Percentiles rank a stretch among this genome's conserved stretches.
These are phyloP conservation scores for Trematomus bernacchii DNA, from an alignment of 2,797 vertebrate genomes.

Conservation along the genomic window DNA sequence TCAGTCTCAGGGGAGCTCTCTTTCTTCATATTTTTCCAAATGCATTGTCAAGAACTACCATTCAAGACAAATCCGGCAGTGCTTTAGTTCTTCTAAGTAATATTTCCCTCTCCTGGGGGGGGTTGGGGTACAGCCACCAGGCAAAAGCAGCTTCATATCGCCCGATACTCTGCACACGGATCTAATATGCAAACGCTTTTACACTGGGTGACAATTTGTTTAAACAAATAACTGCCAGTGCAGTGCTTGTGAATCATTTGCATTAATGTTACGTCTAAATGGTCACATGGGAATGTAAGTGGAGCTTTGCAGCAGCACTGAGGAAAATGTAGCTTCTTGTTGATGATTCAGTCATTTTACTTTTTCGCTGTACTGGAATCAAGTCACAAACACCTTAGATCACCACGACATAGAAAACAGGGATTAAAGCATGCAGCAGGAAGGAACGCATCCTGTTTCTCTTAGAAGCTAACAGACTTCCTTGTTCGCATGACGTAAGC, in stretches of 20 bases:
- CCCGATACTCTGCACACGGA: conserved; percentile 8
- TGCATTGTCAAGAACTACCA: conserved; percentile 1
- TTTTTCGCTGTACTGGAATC: background rate
- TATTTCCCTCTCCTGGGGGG: conserved; percentile 32
- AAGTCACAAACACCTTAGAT: background rate
- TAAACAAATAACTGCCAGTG: conserved; percentile 72
- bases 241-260: conserved; percentile 61
- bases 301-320: background rate
- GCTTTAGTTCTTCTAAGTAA: conserved; percentile 16
- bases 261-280: conserved; percentile 66
- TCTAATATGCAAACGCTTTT: conserved; percentile 38
- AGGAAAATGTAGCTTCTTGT: conserved; percentile 3
- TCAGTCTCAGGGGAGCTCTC: background rate
- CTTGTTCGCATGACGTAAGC: background rate
- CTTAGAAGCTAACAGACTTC: conserved; percentile 12
- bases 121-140: conserved; percentile 42
- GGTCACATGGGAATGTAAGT: conserved; percentile 52
- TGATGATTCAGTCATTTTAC: background rate
- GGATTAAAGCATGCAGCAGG: background rate
- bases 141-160: conserved; percentile 24
- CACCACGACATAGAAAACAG: background rate
- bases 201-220: conserved; percentile 56
- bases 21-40: conserved; percentile 12
- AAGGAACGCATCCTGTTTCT: background rate
- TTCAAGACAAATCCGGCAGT: background rate